Percentiles rank a stretch among this genome's conserved stretches.
Conservation (phyloP, 1,140 invertebrate species). For the Hydropsyche tenuis region DNA sequence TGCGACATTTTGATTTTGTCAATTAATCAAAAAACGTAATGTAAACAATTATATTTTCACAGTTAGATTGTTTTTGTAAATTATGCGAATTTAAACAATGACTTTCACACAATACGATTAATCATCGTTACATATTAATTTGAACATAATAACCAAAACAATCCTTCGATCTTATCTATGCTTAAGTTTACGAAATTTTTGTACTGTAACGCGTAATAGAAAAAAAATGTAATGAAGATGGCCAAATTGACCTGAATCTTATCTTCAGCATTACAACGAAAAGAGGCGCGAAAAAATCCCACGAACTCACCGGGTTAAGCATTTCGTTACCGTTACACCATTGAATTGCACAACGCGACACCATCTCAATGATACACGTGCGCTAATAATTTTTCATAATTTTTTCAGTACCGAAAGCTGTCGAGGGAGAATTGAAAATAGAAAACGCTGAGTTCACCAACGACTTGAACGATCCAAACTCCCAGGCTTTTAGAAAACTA, state of each 20-base stretch:
- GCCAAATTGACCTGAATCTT: conserved; percentile 7
- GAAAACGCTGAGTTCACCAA: conserved; percentile 69
- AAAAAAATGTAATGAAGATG: conserved; percentile 10
- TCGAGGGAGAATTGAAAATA: conserved; percentile 72
- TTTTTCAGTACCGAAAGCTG: conserved; percentile 68
- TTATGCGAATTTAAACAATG: too few species aligned
- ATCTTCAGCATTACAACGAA: not conserved
- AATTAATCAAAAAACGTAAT: too few species aligned
- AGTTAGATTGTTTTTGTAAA: too few species aligned
- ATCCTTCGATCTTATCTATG: too few species aligned
- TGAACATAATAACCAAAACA: too few species aligned
- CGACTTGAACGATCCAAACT: conserved; percentile 66
- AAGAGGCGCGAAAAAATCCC: not conserved
- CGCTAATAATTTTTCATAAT: conserved; percentile 28
- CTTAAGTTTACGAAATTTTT: not conserved
- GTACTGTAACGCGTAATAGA: not conserved
- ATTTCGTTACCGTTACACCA: not conserved
- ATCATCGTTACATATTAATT: too few species aligned
- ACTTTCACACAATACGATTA: too few species aligned
- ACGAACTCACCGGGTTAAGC: not conserved
- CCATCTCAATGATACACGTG: not conserved
- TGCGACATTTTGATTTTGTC: too few species aligned
- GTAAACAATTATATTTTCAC: too few species aligned
- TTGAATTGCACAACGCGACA: not conserved
- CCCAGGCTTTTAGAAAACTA: conserved; percentile 68